A percentile compares a stretch with the other conserved stretches of the same genome.
Conservation (phyloP, 2,797 vertebrate genomes). For the Ptychobarbus kaznakovi region DNA sequence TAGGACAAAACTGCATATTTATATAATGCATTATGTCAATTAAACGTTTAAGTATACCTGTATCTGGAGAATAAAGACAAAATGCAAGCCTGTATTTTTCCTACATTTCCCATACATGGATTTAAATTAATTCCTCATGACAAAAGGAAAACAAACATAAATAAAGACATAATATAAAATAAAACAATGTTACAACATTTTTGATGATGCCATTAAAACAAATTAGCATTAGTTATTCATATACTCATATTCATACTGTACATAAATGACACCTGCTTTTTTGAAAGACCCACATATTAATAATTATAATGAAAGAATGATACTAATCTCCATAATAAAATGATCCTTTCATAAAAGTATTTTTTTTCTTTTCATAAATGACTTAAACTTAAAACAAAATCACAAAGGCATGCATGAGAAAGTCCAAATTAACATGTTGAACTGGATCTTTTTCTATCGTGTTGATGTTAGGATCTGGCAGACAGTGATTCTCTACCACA, state of each 20-base stretch:
- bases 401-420: constrained; percentile 29
- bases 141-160: background rate
- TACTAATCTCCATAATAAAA: background rate
- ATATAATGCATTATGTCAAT: background rate
- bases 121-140: background rate
- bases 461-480: constrained; percentile 49
- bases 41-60: background rate
- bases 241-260: background rate
- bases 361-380: background rate
- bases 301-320: background rate
- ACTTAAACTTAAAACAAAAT: constrained; percentile 17
- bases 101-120: background rate
- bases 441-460: constrained; percentile 38
- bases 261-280: background rate
- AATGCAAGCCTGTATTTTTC: background rate
- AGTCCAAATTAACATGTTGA: constrained; percentile 38
- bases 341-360: background rate
- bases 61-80: background rate
- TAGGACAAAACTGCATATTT: background rate
- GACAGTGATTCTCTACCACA: constrained; percentile 56
- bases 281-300: background rate
- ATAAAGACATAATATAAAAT: background rate
- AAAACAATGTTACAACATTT: background rate
- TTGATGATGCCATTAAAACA: background rate
- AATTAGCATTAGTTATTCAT: background rate